Percentiles rank a stretch among this genome's conserved stretches.
phyloP scores from a whole-genome alignment of 2,888 invertebrate genomes.

The Torymus aiolomorphi region DNA sequence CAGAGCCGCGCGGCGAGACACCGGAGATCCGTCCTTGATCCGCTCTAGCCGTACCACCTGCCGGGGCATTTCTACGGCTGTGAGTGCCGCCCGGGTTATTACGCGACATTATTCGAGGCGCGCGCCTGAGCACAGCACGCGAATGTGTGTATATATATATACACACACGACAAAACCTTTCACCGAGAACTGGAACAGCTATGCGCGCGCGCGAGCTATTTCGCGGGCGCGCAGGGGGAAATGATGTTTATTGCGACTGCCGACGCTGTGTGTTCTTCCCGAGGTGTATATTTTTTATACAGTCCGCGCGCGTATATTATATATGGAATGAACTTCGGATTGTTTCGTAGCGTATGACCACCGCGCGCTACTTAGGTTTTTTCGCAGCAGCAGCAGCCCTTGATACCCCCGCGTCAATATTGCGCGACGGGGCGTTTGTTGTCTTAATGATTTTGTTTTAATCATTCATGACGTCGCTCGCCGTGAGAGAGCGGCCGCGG shows the following conservation, averaged over 20 bases:
- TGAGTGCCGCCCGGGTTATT: constrained; percentile 12
- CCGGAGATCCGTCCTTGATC: constrained; percentile 41
- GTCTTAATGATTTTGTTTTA: constrained; percentile 36
- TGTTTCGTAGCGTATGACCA: no score
- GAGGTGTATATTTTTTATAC: constrained; percentile 9
- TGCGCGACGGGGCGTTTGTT: constrained; percentile 29
- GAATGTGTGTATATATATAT: no score
- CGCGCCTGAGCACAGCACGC: neutral
- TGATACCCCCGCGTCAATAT: neutral
- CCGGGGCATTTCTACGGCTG: constrained; percentile 10
- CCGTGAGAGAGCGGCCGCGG: neutral
- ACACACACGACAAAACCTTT: constrained; percentile 32
- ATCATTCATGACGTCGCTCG: constrained; percentile 29
- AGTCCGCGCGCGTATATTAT: constrained; percentile 11
- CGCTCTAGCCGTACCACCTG: constrained; percentile 3
- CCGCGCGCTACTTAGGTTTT: no score
- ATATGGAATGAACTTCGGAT: neutral
- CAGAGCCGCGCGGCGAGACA: constrained; percentile 27
- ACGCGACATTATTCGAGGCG: constrained; percentile 34
- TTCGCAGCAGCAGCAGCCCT: no score
- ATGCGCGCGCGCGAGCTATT: neutral
- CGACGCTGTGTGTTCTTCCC: neutral
- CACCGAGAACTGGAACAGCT: constrained; percentile 40
- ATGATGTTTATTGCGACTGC: neutral
- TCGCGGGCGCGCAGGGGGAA: neutral